phyloP scores from a whole-genome alignment of 2,797 vertebrate species.

The Meriones psammophilus region DNA sequence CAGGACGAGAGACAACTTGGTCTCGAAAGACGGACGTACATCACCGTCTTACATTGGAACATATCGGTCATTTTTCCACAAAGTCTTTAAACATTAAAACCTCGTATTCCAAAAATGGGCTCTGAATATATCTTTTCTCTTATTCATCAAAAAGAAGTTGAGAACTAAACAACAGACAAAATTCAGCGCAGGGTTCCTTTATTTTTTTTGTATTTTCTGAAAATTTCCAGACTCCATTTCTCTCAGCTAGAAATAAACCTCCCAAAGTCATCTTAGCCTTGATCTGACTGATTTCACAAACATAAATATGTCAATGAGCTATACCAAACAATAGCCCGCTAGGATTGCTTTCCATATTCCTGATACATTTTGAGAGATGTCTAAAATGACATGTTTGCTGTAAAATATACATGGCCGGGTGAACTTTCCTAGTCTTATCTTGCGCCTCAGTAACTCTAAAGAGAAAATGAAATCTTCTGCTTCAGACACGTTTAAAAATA shows the following conservation, averaged over 20 bases:
- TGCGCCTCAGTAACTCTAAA: constrained; percentile 90
- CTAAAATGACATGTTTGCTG: constrained; percentile 90
- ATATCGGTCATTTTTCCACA: neutral
- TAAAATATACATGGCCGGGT: constrained; percentile 89
- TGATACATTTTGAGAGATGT: constrained; percentile 89
- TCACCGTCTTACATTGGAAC: neutral
- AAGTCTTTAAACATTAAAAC: neutral
- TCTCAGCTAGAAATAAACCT: neutral
- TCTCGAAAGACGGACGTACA: neutral
- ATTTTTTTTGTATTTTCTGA: constrained; percentile 8
- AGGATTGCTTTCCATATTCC: constrained; percentile 88
- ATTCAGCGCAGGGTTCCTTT: neutral
- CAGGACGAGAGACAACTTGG: neutral
- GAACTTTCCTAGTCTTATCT: constrained; percentile 87
- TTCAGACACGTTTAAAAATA: constrained; percentile 84
- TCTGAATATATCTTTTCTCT: neutral
- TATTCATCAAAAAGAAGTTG: neutral
- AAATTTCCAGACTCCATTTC: constrained; percentile 28
- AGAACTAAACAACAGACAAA: constrained; percentile 15
- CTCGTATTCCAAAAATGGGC: neutral
- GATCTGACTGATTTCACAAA: constrained; percentile 84
- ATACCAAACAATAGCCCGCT: constrained; percentile 85
- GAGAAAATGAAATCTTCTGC: constrained; percentile 86
- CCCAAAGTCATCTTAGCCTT: neutral
- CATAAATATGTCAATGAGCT: constrained; percentile 89